phyloP scores from a whole-genome alignment of 2,888 invertebrate genomes.

The Chouioia cunea region DNA sequence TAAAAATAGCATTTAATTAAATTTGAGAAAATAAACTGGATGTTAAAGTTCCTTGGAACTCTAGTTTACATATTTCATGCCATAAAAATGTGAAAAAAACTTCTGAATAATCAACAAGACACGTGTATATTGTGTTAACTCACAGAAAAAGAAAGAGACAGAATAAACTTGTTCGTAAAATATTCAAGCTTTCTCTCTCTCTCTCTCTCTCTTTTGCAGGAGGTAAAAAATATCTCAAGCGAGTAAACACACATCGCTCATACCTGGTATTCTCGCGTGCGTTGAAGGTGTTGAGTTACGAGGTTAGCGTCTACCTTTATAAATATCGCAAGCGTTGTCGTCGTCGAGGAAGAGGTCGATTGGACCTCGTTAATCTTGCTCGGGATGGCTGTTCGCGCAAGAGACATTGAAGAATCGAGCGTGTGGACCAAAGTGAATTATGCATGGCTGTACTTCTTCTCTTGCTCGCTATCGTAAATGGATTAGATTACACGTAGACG shows the following conservation, averaged over 20 bases:
- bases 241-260: too few relatives aligned
- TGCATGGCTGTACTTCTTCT: neutral
- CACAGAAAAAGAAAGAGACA: neutral
- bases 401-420: slow-evolving; percentile 33
- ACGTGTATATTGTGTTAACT: too few relatives aligned
- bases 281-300: slow-evolving; percentile 13
- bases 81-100: too few relatives aligned
- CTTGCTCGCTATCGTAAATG: too few relatives aligned
- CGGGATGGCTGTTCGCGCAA: neutral
- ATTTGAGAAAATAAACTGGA: neutral
- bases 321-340: slow-evolving; percentile 15
- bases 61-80: too few relatives aligned
- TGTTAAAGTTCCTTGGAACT: too few relatives aligned
- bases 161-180: slow-evolving; percentile 6
- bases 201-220: too few relatives aligned
- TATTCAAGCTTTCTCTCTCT: slow-evolving; percentile 5
- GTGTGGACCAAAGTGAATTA: slow-evolving; percentile 29
- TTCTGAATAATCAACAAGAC: too few relatives aligned
- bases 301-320: slow-evolving; percentile 16
- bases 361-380: slow-evolving; percentile 37
- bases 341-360: slow-evolving; percentile 19
- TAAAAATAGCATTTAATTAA: too few relatives aligned
- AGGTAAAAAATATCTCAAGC: too few relatives aligned
- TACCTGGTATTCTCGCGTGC: too few relatives aligned
- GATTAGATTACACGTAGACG: too few relatives aligned